Base-by-base conservation (phyloP, 2,113 vertebrate species). In the Vireo altiloquus region DNA sequence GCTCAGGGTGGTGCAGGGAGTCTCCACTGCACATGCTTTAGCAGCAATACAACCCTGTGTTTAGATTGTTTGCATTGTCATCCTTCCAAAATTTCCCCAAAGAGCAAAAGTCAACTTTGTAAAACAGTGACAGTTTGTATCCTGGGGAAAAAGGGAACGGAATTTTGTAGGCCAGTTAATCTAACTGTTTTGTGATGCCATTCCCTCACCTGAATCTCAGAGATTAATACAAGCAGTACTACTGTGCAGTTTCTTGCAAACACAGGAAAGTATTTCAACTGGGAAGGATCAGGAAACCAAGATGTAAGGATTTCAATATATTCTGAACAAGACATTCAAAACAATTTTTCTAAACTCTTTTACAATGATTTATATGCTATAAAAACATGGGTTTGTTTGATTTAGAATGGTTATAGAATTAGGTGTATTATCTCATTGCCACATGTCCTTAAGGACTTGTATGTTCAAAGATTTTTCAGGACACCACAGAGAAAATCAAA, bases 1-100 rank as follows among this genome's bases (percentile, higher is more conserved):
- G 59, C 44, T 63, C 3, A 5, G 15, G 8, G 2, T 2, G 6
- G 4, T 24, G 14, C 0, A 1, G 5, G 3, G 1, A 2, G 2
- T n/a, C 8, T 35, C 9, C 13, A 15, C 9, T 49, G 16, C 10
- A 16, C 13, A 13, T 46, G 17, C 14, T 72, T 64, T 69, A 23
- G 35, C 60, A 78, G 15, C 18, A 52, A 14, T 4, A 2, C 64
- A 37, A 60, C 9, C 3, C 4, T 46, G 4, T 8, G 19, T 37
- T 83, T 79, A 3, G 3, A n/a, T n/a, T n/a, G 5, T 27, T 72
- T 72, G 3, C 11, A 19, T 46, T 60, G 19, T n/a, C 21, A 69
- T 42, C 20, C 30, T 77, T 40, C 24, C 39, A 77, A 85, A 74
- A 69, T 60, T 85, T 88, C 56, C 23, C 23, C 54, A 52, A 54